These are phyloP conservation scores for Tragelaphus eurycerus DNA, from an alignment of 2,797 vertebrate genomes.

Conservation along the genomic window DNA sequence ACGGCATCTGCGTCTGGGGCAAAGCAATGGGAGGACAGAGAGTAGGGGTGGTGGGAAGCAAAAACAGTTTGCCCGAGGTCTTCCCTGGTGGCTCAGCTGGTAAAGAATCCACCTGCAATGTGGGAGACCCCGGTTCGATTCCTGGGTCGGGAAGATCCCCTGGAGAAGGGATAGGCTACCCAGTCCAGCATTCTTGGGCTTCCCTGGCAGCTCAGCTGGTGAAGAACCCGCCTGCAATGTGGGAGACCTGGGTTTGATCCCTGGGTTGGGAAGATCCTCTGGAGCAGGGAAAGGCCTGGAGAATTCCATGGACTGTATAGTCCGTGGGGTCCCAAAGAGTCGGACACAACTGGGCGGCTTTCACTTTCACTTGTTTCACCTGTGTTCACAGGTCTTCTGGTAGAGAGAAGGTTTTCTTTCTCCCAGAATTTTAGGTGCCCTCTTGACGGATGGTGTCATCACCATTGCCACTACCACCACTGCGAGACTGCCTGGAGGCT, in stretches of 20 bases:
- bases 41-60: accelerated
- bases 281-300: not conserved
- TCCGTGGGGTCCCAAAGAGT: not conserved
- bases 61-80: not conserved
- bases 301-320: not conserved
- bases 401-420: not conserved
- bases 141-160: not conserved
- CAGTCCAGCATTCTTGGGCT: not conserved
- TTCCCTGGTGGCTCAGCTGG: not conserved
- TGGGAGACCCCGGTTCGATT: not conserved
- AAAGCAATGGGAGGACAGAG: not conserved
- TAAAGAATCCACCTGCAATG: not conserved
- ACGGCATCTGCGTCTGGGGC: not conserved
- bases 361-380: not conserved
- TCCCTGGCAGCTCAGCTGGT: not conserved
- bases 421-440: not conserved
- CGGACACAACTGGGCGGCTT: accelerated
- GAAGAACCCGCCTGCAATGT: not conserved
- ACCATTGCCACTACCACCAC: not conserved
- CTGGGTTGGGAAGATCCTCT: not conserved
- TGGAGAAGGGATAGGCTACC: not conserved
- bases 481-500: not conserved
- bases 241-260: accelerated
- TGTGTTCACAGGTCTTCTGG: not conserved
- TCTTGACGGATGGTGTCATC: not conserved